These are phyloP conservation scores for Rhynchotus rufescens DNA, from an alignment of 2,797 vertebrate species.

Conservation along the genomic window DNA sequence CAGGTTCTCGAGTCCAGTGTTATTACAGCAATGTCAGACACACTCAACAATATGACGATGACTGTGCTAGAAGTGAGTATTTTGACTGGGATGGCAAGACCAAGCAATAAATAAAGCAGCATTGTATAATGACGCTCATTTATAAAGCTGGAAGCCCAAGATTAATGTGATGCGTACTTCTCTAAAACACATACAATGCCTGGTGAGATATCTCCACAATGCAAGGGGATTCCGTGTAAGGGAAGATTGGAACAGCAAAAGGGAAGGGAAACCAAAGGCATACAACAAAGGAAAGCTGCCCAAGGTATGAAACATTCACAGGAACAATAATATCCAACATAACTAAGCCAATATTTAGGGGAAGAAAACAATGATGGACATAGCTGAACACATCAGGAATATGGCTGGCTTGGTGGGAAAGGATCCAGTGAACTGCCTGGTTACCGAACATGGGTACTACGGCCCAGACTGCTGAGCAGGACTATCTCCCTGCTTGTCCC, in stretches of 20 bases:
- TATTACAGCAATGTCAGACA: neutral
- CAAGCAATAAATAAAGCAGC: neutral
- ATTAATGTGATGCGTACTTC: neutral
- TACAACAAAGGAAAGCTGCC: neutral
- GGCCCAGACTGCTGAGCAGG: neutral
- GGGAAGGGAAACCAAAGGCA: neutral
- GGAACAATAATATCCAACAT: neutral
- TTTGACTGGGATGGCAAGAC: neutral
- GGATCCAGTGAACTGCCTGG: neutral
- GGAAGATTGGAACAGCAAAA: neutral
- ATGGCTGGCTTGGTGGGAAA: neutral
- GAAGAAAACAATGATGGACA: neutral
- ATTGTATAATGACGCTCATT: slow-evolving; percentile 4
- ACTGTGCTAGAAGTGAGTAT: neutral
- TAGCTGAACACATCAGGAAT: neutral
- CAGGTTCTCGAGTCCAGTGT: neutral
- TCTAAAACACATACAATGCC: neutral
- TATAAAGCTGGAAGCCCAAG: neutral
- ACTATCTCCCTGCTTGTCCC: neutral
- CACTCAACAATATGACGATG: neutral
- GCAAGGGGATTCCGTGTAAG: neutral
- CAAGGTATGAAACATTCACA: neutral
- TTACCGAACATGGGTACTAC: neutral
- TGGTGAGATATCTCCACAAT: neutral
- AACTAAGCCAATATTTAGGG: neutral